These are phyloP conservation scores for Lacerta viridis DNA, from an alignment of 2,797 vertebrate genomes.

Conservation along the genomic window DNA sequence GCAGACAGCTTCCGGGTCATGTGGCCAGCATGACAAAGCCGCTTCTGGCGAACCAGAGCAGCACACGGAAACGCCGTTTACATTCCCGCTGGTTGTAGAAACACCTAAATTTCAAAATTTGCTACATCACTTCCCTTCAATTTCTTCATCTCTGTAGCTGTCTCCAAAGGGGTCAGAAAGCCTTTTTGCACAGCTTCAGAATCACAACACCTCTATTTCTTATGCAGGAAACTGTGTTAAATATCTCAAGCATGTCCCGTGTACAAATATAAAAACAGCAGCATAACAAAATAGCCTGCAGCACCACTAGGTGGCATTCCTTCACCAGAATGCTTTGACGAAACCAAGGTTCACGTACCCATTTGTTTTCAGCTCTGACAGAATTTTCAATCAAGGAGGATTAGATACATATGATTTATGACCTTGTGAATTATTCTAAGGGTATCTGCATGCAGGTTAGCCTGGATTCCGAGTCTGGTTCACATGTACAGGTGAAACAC, in stretches of 20 bases:
- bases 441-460: neutral
- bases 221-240: slow-evolving; percentile 18
- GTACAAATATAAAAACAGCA: neutral
- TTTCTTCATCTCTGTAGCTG: slow-evolving; percentile 27
- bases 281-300: neutral
- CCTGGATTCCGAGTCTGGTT: neutral
- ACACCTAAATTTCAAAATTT: slow-evolving; percentile 36
- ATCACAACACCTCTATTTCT: rapidly evolving
- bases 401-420: slow-evolving; percentile 14
- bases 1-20: no score
- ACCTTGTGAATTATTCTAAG: slow-evolving; percentile 1
- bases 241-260: rapidly evolving
- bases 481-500: neutral
- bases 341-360: neutral
- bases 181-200: slow-evolving; percentile 36
- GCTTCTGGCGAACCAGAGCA: no score
- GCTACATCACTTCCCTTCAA: slow-evolving; percentile 29
- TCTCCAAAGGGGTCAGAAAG: slow-evolving; percentile 13
- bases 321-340: slow-evolving; percentile 35
- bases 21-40: no score
- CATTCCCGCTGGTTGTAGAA: neutral
- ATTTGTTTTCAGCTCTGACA: neutral
- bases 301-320: slow-evolving; percentile 83
- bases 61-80: no score
- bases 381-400: neutral